Percentiles rank a stretch among this genome's conserved stretches.
Evolutionary conservation across 2,113 vertebrate genomes (phyloP).

Genomic region (Xiphophorus couchianus): DNA sequence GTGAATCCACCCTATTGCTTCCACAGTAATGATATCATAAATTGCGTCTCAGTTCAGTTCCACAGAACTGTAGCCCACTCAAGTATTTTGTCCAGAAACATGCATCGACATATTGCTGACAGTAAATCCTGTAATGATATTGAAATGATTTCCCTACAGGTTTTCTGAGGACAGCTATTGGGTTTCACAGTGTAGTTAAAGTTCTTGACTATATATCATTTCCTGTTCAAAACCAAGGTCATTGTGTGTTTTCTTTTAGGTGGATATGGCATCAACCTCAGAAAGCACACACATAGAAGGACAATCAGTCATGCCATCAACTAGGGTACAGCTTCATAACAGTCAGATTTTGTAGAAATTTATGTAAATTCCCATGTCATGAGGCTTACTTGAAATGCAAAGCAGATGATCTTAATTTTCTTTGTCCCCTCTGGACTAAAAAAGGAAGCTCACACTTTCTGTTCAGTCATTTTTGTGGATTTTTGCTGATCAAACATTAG

Average conservation of each 20-base stretch:
- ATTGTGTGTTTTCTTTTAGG: constrained; percentile 6
- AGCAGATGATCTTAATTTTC: neutral
- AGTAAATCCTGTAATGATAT: constrained; percentile 7
- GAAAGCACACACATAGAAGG: neutral
- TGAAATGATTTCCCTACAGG: neutral
- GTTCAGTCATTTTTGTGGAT: constrained; percentile 42
- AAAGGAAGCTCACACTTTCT: constrained; percentile 2
- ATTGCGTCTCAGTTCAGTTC: constrained; percentile 26
- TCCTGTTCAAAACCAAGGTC: neutral
- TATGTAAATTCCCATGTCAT: constrained; percentile 16
- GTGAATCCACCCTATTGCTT: constrained; percentile 31
- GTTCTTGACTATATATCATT: constrained; percentile 14
- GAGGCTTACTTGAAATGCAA: constrained; percentile 16
- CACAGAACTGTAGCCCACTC: constrained; percentile 27
- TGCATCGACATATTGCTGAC: constrained; percentile 32
- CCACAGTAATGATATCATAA: constrained; percentile 53
- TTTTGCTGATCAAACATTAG: constrained; percentile 36
- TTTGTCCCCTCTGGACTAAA: neutral
- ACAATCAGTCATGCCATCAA: neutral
- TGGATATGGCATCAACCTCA: constrained; percentile 16
- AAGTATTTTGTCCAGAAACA: neutral
- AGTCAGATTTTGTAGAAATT: constrained; percentile 1
- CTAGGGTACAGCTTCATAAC: neutral
- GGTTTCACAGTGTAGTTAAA: constrained; percentile 6
- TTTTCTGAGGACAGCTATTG: constrained; percentile 27